Conservation (phyloP, 2,797 vertebrate species). For the Threskiornis aethiopicus region DNA sequence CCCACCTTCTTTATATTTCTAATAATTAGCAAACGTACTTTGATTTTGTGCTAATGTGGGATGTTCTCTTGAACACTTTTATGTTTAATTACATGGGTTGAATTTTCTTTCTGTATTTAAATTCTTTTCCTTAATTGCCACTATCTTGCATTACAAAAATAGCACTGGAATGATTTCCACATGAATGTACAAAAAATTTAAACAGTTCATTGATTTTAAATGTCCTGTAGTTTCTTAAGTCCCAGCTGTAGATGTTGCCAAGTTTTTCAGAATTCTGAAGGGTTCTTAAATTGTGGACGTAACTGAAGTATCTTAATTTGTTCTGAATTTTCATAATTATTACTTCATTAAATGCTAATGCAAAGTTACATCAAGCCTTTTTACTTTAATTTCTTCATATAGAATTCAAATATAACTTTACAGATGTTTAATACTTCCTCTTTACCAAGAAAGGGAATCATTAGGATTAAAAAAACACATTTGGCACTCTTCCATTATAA, state of each 20-base stretch:
- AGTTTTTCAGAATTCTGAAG: neutral
- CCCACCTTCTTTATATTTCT: neutral
- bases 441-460: neutral
- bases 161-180: neutral
- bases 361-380: neutral
- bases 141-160: neutral
- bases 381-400: neutral
- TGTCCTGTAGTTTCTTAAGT: neutral
- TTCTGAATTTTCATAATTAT: neutral
- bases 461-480: neutral
- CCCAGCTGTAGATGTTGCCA: neutral
- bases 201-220: neutral
- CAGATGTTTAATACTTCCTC: neutral
- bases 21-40: constrained; percentile 5
- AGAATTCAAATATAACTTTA: neutral
- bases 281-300: neutral
- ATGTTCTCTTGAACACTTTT: neutral
- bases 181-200: neutral
- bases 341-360: neutral
- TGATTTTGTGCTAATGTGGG: neutral
- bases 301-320: neutral
- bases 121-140: neutral
- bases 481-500: neutral
- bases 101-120: neutral
- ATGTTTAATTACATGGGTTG: neutral